phyloP scores from a whole-genome alignment of 2,888 invertebrate species.

The Bursaphelenchus okinawaensis region DNA sequence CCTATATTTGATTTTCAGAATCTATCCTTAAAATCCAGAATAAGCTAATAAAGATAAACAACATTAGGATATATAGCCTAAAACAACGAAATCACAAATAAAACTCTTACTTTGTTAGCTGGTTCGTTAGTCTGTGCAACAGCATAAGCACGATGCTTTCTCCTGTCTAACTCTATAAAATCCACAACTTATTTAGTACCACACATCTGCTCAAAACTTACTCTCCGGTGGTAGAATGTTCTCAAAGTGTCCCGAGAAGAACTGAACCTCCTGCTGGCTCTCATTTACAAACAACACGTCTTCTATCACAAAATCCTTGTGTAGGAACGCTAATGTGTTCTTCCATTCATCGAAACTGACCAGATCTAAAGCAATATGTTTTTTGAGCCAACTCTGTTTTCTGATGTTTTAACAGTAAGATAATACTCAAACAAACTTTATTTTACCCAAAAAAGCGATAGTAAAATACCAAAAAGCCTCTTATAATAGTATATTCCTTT shows the following conservation, averaged over 20 bases:
- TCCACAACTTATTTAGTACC: not conserved
- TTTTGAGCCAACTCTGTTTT: constrained; percentile 7
- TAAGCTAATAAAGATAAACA: no score
- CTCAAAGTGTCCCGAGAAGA: not conserved
- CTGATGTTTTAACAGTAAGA: no score
- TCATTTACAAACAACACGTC: not conserved
- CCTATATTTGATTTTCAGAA: no score
- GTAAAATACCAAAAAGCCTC: no score
- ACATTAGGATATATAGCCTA: no score
- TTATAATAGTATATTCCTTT: no score
- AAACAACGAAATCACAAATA: not conserved
- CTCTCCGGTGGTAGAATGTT: not conserved
- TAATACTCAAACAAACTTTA: no score
- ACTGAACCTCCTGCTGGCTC: not conserved
- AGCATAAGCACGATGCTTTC: not conserved
- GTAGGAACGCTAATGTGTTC: constrained; percentile 1
- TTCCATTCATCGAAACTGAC: constrained; percentile 12
- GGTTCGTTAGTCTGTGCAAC: not conserved
- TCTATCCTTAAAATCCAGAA: no score
- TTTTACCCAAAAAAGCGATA: no score
- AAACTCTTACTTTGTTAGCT: not conserved
- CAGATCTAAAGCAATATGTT: constrained; percentile 7
- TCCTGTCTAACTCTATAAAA: not conserved
- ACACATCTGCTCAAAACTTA: not conserved
- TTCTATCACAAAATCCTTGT: constrained; percentile 16